phyloP scores from a whole-genome alignment of 2,888 invertebrate species.

The Luperina nickerlii region DNA sequence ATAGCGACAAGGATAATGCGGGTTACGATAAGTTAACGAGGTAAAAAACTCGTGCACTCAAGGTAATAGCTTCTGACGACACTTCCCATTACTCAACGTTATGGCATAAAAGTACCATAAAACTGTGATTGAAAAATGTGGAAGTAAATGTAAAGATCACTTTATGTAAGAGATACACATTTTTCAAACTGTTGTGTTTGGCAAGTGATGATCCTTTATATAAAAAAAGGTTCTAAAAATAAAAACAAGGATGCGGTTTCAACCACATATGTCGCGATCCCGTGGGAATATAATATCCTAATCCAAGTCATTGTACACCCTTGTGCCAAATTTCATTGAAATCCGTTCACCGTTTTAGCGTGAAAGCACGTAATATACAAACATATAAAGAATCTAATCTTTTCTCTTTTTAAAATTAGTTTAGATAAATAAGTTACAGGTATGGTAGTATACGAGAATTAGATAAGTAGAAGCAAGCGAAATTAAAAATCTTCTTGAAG shows the following conservation, averaged over 20 bases:
- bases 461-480: not conserved
- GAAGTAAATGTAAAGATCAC: slow-evolving; percentile 37
- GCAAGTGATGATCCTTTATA: not conserved
- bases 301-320: too few species aligned
- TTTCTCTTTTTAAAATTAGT: too few species aligned
- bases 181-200: slow-evolving; percentile 5
- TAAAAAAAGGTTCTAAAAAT: not conserved
- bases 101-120: slow-evolving; percentile 44
- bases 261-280: not conserved
- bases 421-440: not conserved
- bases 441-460: not conserved
- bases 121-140: slow-evolving; percentile 59
- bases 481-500: not conserved
- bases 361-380: too few species aligned
- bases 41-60: slow-evolving; percentile 50
- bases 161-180: not conserved
- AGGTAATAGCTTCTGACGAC: slow-evolving; percentile 43
- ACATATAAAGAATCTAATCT: too few species aligned
- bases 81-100: slow-evolving; percentile 49
- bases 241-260: not conserved
- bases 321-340: too few species aligned
- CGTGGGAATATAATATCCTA: not conserved
- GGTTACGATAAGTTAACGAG: slow-evolving; percentile 53
- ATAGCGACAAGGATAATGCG: slow-evolving; percentile 36
- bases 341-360: too few species aligned